Percentiles rank a stretch among this genome's conserved stretches.
These are phyloP conservation scores for Protobothrops mucrosquamatus DNA, from an alignment of 2,113 vertebrate species.

Conservation along the genomic window DNA sequence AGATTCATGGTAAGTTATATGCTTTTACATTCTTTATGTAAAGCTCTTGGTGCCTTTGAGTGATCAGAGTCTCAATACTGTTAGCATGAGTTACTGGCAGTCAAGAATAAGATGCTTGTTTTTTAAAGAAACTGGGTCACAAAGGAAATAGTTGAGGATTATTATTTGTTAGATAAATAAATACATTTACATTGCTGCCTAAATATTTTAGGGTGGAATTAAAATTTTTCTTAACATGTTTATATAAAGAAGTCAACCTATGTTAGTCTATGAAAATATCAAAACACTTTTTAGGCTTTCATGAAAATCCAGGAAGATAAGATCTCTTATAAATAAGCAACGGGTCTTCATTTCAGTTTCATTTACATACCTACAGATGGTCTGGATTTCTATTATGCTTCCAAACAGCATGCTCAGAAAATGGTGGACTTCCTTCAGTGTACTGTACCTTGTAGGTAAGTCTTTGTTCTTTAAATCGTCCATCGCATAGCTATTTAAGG, in stretches of 20 bases:
- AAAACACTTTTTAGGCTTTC: not conserved
- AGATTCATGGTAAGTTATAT: constrained; percentile 84
- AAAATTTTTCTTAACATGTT: not conserved
- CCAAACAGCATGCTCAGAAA: constrained; percentile 95
- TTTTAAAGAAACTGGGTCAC: not conserved
- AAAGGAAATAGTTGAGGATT: not conserved
- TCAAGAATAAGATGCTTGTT: rapidly evolving
- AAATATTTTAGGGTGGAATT: not conserved
- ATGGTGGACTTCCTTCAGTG: constrained; percentile 97
- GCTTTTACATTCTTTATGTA: not conserved
- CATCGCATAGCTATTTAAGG: not conserved
- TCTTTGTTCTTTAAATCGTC: not conserved
- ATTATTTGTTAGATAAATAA: not conserved
- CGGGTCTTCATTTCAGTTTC: not conserved
- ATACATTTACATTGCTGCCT: not conserved
- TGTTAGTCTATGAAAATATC: not conserved
- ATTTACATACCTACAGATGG: constrained; percentile 77
- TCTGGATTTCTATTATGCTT: constrained; percentile 93
- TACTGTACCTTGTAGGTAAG: constrained; percentile 90
- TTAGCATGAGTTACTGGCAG: rapidly evolving
- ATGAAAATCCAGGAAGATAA: not conserved
- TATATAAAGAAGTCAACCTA: not conserved
- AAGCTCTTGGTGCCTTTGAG: not conserved
- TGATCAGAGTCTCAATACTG: not conserved
- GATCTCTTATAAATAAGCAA: not conserved